phyloP scores from a whole-genome alignment of 2,797 vertebrate species.

The Fistularia tabacaria region DNA sequence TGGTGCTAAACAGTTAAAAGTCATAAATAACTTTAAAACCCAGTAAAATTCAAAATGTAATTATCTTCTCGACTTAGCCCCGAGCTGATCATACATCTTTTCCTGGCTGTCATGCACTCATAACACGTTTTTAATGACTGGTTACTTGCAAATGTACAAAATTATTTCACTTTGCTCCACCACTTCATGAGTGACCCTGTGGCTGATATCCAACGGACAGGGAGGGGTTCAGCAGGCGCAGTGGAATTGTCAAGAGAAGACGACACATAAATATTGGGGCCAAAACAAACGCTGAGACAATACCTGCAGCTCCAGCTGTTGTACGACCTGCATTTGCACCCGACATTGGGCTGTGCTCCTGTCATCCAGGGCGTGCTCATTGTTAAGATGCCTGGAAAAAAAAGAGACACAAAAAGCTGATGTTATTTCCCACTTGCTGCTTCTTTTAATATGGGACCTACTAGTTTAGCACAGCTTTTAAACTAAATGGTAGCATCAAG shows the following conservation, averaged over 20 bases:
- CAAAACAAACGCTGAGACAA: constrained; percentile 60
- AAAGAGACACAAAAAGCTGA: constrained; percentile 15
- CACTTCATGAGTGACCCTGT: constrained; percentile 50
- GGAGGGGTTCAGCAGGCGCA: constrained; percentile 31
- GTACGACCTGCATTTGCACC: constrained; percentile 99
- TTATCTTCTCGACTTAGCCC: constrained; percentile 98
- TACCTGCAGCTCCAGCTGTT: constrained; percentile 99
- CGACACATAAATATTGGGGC: constrained; percentile 56
- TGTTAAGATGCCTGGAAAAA: constrained; percentile 95
- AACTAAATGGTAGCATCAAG: too few relatives aligned
- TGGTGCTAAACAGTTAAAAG: constrained; percentile 90
- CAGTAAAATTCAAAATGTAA: constrained; percentile 99
- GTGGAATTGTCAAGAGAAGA: constrained; percentile 47
- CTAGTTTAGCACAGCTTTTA: too few relatives aligned
- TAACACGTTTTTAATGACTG: constrained; percentile 92
- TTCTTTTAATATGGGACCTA: background rate
- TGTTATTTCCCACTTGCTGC: constrained; percentile 33
- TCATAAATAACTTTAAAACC: constrained; percentile 98
- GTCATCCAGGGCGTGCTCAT: constrained; percentile 98
- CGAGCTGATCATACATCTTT: constrained; percentile 95
- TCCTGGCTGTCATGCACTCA: constrained; percentile 91
- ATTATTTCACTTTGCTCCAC: constrained; percentile 77
- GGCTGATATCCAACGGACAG: constrained; percentile 33
- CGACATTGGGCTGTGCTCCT: constrained; percentile 99
- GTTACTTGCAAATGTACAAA: constrained; percentile 91